phyloP scores from a whole-genome alignment of 2,888 invertebrate species.

The Octonoba sinensis region DNA sequence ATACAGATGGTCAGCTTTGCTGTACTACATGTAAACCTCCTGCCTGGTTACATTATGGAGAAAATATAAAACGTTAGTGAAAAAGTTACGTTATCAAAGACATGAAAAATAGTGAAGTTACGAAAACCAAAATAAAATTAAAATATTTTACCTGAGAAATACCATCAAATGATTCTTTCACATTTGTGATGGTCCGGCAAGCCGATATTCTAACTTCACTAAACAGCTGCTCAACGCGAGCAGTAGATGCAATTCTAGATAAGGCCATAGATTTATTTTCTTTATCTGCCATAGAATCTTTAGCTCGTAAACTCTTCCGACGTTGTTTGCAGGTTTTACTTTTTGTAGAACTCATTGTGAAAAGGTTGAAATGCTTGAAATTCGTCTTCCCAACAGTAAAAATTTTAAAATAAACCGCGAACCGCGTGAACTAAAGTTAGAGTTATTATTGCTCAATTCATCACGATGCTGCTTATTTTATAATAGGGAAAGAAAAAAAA shows the following conservation, averaged over 20 bases:
- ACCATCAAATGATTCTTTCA: conserved; percentile 38
- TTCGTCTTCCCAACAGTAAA: neutral
- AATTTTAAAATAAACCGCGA: neutral
- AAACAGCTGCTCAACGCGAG: conserved; percentile 31
- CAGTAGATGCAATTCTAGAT: conserved; percentile 5
- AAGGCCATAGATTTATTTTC: conserved; percentile 25
- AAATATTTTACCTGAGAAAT: conserved; percentile 30
- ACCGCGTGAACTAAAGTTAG: neutral
- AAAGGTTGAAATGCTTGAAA: neutral
- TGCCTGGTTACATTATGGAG: too few species aligned
- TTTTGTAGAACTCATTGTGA: conserved; percentile 2
- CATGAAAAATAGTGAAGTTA: neutral
- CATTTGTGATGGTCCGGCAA: conserved; percentile 50
- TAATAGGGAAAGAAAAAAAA: too few species aligned
- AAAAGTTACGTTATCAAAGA: neutral
- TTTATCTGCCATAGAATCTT: conserved; percentile 6
- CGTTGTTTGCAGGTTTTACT: neutral
- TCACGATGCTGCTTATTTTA: too few species aligned
- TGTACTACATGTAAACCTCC: too few species aligned
- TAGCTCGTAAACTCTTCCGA: neutral
- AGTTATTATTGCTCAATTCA: too few species aligned
- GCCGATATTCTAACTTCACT: conserved; percentile 49
- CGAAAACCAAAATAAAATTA: neutral
- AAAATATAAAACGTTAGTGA: neutral
- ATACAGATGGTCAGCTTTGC: too few species aligned